A percentile compares a stretch with the other conserved stretches of the same genome.
These are phyloP conservation scores for Nemapogon koenigi DNA, from an alignment of 2,888 invertebrate genomes.

Conservation along the genomic window DNA sequence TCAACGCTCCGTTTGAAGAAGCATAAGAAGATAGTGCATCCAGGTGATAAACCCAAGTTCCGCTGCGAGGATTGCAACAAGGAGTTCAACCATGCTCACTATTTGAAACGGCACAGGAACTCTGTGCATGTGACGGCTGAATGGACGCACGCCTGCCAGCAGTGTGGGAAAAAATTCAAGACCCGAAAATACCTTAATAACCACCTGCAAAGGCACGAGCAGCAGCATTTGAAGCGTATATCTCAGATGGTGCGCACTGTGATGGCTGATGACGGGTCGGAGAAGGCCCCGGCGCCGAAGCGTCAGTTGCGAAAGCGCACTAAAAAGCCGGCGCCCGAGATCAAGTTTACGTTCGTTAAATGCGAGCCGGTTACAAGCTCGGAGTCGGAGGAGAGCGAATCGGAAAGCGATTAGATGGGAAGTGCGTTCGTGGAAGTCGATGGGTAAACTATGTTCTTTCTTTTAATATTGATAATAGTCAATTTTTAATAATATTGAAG, in stretches of 20 bases:
- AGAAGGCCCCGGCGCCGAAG: slow-evolving; percentile 29
- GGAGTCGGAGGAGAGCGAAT: slow-evolving; percentile 25
- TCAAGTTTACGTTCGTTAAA: slow-evolving; percentile 55
- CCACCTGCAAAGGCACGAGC: slow-evolving; percentile 49
- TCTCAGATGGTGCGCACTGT: slow-evolving; percentile 54
- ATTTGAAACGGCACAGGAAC: slow-evolving; percentile 40
- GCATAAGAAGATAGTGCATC: slow-evolving; percentile 53
- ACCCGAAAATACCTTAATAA: slow-evolving; percentile 47
- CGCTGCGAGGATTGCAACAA: slow-evolving; percentile 51
- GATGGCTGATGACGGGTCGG: slow-evolving; percentile 27
- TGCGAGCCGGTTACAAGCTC: slow-evolving; percentile 50
- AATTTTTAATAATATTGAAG: too few species aligned
- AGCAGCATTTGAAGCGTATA: slow-evolving; percentile 47
- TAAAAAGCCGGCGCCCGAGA: too few species aligned
- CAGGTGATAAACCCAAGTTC: slow-evolving; percentile 38
- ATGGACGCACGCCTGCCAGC: slow-evolving; percentile 44
- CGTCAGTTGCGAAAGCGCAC: too few species aligned
- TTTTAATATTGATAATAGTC: too few species aligned
- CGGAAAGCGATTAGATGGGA: slow-evolving; percentile 21
- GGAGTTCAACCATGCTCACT: slow-evolving; percentile 51
- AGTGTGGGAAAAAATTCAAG: slow-evolving; percentile 53
- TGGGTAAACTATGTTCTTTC: too few species aligned
- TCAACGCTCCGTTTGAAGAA: slow-evolving; percentile 48
- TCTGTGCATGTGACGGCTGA: slow-evolving; percentile 45
- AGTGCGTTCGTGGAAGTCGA: too few species aligned